Base-by-base conservation (phyloP, 2,797 vertebrate species). In the Urosaurus nigricauda region DNA sequence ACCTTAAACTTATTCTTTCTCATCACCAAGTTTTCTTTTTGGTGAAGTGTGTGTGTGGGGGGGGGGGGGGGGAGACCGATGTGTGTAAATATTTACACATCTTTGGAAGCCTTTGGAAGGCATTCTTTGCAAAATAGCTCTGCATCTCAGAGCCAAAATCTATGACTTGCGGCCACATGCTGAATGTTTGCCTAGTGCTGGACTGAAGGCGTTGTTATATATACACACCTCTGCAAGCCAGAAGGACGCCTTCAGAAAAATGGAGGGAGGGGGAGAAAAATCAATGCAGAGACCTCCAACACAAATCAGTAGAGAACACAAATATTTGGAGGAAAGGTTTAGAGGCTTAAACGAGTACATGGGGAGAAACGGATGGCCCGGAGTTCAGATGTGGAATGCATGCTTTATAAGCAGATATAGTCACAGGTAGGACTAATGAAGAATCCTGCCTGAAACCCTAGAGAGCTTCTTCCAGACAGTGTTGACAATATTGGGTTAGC, bases 41-140 rank as follows among this genome's bases (percentile, higher is more conserved):
- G 0, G 0, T 81, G 88, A 3, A 9, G 3, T 47, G 90, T 78
- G 4, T 26, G 47, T 51, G 47, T 51, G 47, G 6, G 47, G 6
- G 47, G 6, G 47, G 6, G 47, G n/a, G 5, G 35, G 11, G 37
- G 29, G 75, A 21, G 47, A 37, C 37, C 43, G 60, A 47, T 19
- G 84, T 87, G 70, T 88, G 93, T 92, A 93, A 95, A 94, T 89
- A 93, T 95, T 94, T 91, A 92, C 82, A 92, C 88, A 92, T 47
- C 80, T 93, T 89, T 92, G 87, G 91, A 93, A 94, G 80, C 51
- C 87, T 85, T 79, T 58, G 51, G 6, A 4, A 73, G n/a, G 21
- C 35, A 24, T 87, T 80, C 53, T n/a, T 81, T 11, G 7, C 70
- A 43, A 75, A 43, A 2, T 8, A 19, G 21, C 47, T 2, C 51